Evolutionary conservation across 2,113 vertebrate species (phyloP).

Genomic region (Phocoena sinus): DNA sequence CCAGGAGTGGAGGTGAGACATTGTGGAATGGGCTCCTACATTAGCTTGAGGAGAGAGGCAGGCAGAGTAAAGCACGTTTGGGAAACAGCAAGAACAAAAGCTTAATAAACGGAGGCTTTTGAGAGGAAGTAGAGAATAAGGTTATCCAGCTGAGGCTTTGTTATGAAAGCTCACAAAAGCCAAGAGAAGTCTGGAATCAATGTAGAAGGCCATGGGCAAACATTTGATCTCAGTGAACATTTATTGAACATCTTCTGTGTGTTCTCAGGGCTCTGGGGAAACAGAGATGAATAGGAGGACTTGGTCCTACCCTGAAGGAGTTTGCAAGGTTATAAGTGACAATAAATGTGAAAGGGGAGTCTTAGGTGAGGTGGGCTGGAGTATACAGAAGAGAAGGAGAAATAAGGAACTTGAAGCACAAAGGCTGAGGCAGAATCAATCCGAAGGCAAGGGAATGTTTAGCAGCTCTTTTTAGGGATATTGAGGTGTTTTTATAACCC

Average conservation of each 20-base stretch:
- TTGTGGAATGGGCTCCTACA: background rate
- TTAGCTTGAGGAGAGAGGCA: background rate
- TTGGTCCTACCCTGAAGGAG: background rate
- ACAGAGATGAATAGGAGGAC: background rate
- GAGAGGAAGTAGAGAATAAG: slow-evolving; percentile 8
- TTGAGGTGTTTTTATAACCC: background rate
- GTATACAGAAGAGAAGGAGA: background rate
- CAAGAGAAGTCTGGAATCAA: background rate
- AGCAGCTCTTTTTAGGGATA: background rate
- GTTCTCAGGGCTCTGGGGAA: background rate
- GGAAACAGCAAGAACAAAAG: background rate
- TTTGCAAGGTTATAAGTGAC: background rate
- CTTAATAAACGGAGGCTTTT: background rate
- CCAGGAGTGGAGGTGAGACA: background rate
- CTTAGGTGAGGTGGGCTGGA: background rate
- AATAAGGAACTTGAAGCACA: background rate
- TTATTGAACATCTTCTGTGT: background rate
- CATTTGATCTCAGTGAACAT: background rate
- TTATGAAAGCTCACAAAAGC: background rate
- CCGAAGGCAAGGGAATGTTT: background rate
- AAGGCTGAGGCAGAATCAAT: background rate
- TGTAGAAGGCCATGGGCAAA: background rate
- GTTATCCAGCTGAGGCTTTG: background rate
- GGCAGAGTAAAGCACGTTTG: background rate
- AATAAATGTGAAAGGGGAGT: background rate